These are phyloP conservation scores for Cyrtonyx montezumae DNA, from an alignment of 2,113 vertebrate genomes.

Conservation along the genomic window DNA sequence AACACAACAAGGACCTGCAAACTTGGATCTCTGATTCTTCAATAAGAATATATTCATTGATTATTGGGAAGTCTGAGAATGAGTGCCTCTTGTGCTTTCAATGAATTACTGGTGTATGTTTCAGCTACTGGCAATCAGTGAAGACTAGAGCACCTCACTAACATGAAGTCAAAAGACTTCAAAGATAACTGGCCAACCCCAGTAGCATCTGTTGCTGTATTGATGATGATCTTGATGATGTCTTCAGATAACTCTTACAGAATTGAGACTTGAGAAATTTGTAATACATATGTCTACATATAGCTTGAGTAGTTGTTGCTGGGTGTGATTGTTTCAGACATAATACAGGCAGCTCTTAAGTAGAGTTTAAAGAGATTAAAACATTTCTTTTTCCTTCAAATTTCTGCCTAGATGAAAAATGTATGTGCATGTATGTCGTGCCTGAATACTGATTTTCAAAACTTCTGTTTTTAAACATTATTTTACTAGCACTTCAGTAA, in stretches of 20 bases:
- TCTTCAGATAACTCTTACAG: neutral
- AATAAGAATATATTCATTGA: neutral
- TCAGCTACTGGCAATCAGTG: neutral
- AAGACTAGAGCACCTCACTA: neutral
- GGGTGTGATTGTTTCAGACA: neutral
- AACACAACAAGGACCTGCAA: neutral
- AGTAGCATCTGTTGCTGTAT: neutral
- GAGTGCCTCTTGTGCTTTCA: fast-evolving
- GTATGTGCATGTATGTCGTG: neutral
- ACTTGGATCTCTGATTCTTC: neutral
- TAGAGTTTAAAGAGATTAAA: neutral
- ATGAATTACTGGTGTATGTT: neutral
- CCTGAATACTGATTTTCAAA: neutral
- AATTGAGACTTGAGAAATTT: neutral
- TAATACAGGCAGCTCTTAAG: neutral
- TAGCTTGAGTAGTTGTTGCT: neutral
- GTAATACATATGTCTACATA: neutral
- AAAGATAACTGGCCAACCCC: neutral
- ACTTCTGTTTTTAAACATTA: neutral
- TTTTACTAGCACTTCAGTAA: neutral
- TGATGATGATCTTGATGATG: neutral
- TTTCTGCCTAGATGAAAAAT: neutral
- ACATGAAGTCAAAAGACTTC: neutral
- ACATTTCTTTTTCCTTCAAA: neutral
- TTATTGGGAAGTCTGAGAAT: neutral